These are phyloP conservation scores for Hafferia zeledoni DNA, from an alignment of 2,797 vertebrate genomes.

Conservation along the genomic window DNA sequence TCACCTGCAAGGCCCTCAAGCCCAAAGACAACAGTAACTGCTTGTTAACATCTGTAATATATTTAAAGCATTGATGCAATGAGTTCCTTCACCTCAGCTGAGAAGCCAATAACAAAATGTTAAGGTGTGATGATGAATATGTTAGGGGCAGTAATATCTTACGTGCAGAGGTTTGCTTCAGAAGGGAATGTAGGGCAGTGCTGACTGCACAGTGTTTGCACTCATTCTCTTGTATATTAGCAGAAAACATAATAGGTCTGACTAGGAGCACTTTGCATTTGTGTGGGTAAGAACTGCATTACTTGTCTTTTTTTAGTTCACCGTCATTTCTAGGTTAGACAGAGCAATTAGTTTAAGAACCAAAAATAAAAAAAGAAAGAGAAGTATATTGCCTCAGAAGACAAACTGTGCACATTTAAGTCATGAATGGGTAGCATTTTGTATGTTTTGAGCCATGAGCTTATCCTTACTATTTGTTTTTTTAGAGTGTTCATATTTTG, in stretches of 20 bases:
- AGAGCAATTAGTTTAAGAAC: not conserved
- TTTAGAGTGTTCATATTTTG: constrained; percentile 75
- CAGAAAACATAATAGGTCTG: not conserved
- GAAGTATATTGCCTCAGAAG: not conserved
- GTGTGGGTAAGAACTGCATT: not conserved
- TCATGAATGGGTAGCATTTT: not conserved
- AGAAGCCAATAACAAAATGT: not conserved
- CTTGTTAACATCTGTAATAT: not conserved
- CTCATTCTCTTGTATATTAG: not conserved
- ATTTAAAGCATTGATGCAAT: not conserved
- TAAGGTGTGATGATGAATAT: not conserved
- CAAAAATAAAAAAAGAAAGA: not conserved
- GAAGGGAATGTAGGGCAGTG: not conserved
- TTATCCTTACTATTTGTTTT: not conserved
- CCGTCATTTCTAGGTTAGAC: not conserved
- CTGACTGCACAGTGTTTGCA: fast-evolving
- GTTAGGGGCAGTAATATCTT: not conserved
- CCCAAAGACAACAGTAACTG: not conserved
- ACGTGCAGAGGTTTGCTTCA: not conserved
- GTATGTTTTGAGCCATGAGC: not conserved
- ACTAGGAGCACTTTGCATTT: not conserved
- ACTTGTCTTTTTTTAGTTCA: not conserved
- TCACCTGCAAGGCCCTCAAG: not conserved
- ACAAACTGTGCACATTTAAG: not conserved
- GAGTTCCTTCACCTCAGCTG: not conserved